A percentile compares a stretch with the other conserved stretches of the same genome.
Evolutionary conservation across 2,797 vertebrate species (phyloP).

Genomic region (Paedocypris micromegethes): DNA sequence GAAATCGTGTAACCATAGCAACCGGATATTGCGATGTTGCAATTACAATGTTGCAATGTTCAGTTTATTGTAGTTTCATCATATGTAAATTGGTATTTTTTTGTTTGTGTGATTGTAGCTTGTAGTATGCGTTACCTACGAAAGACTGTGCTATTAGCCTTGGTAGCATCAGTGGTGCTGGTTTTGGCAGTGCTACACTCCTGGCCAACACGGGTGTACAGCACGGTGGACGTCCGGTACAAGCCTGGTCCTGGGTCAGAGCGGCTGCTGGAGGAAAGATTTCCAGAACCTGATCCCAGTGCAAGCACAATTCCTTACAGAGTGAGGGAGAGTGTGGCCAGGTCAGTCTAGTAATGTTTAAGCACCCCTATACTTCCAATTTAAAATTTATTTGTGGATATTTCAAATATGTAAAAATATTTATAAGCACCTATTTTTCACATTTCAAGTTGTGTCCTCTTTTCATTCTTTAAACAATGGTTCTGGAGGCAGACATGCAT

Average conservation of each 20-base stretch:
- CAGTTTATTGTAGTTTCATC: neutral
- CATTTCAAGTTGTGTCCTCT: no score
- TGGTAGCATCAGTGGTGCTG: slow-evolving; percentile 71
- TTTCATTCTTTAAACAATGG: no score
- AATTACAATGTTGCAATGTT: neutral
- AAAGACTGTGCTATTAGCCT: slow-evolving; percentile 72
- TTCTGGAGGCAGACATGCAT: no score
- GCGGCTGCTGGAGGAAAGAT: slow-evolving; percentile 59
- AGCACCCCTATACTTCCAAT: no score
- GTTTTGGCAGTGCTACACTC: slow-evolving; percentile 74
- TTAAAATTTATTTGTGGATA: no score
- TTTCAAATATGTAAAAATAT: no score
- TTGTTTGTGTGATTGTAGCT: slow-evolving; percentile 23
- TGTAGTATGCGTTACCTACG: slow-evolving; percentile 73
- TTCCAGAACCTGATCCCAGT: slow-evolving; percentile 59
- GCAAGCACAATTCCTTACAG: slow-evolving; percentile 66
- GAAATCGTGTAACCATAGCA: no score
- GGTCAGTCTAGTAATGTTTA: slow-evolving; percentile 51
- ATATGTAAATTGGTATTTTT: neutral
- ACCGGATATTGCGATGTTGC: no score
- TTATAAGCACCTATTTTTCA: no score
- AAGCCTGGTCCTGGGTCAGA: slow-evolving; percentile 53
- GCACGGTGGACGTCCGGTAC: slow-evolving; percentile 68
- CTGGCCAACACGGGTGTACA: slow-evolving; percentile 66
- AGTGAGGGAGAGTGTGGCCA: slow-evolving; percentile 66